These are phyloP conservation scores for Tor tambroides DNA, from an alignment of 2,113 vertebrate genomes.

Conservation along the genomic window DNA sequence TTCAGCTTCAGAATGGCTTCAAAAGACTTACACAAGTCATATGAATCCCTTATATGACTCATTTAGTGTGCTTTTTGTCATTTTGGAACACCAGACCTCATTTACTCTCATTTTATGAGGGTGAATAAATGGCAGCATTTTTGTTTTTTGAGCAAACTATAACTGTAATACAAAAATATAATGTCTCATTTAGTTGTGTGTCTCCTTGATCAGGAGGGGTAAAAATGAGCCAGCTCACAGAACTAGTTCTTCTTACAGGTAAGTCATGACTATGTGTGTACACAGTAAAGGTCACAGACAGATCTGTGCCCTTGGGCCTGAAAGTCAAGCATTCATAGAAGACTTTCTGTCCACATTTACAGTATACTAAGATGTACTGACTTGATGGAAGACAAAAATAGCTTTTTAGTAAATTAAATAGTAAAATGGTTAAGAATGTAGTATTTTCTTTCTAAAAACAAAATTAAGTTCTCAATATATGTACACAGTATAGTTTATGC, in stretches of 20 bases:
- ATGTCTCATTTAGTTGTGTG: not conserved
- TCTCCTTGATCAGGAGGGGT: slow-evolving; percentile 43
- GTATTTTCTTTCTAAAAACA: no score
- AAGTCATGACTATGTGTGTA: slow-evolving; percentile 52
- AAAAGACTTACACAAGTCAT: not conserved
- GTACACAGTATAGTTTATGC: no score
- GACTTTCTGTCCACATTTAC: not conserved
- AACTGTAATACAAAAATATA: not conserved
- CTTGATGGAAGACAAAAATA: no score
- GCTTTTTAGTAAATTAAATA: no score
- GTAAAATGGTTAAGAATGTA: no score
- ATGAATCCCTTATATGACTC: not conserved
- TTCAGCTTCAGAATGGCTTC: no score
- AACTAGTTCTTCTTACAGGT: slow-evolving; percentile 73
- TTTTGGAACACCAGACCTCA: not conserved
- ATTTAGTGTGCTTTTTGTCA: not conserved
- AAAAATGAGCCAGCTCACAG: slow-evolving; percentile 70
- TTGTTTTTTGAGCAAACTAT: not conserved
- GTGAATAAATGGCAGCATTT: not conserved
- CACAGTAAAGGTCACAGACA: slow-evolving; percentile 28
- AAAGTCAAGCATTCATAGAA: not conserved
- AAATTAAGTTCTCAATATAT: not conserved
- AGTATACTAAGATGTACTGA: not conserved
- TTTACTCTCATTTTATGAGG: not conserved
- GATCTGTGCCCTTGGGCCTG: slow-evolving; percentile 17